phyloP scores from a whole-genome alignment of 2,113 vertebrate genomes.

The Nycticebus coucang region DNA sequence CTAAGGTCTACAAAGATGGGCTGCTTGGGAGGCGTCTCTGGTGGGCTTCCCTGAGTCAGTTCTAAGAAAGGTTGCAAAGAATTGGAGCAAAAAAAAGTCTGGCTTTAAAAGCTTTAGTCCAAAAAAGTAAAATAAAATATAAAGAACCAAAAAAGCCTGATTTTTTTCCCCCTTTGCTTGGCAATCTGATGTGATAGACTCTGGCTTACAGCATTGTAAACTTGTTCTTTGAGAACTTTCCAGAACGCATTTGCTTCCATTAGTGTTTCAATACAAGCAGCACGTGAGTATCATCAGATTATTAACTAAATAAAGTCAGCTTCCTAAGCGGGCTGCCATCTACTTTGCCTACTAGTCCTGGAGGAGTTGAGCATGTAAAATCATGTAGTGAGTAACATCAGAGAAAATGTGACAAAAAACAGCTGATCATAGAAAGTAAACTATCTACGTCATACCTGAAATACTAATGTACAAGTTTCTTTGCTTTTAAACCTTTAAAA shows the following conservation, averaged over 20 bases:
- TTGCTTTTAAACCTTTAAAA: slow-evolving; percentile 33
- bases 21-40: background rate
- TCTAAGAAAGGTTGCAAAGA: background rate
- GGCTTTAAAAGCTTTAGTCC: background rate
- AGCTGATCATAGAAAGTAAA: background rate
- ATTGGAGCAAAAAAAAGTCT: background rate
- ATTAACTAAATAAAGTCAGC: slow-evolving; percentile 4
- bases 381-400: background rate
- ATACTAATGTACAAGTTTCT: background rate
- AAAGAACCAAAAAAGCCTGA: background rate
- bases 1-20: background rate
- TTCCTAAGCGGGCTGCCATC: background rate
- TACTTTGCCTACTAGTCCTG: background rate
- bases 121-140: background rate
- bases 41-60: background rate
- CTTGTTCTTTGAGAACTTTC: background rate
- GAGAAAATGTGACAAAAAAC: background rate
- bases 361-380: background rate
- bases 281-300: background rate
- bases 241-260: background rate
- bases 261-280: slow-evolving; percentile 29
- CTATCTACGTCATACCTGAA: background rate
- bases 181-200: background rate
- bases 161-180: background rate
- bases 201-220: background rate